phyloP scores from a whole-genome alignment of 2,888 invertebrate genomes.

The Drosophila austrosaltans region DNA sequence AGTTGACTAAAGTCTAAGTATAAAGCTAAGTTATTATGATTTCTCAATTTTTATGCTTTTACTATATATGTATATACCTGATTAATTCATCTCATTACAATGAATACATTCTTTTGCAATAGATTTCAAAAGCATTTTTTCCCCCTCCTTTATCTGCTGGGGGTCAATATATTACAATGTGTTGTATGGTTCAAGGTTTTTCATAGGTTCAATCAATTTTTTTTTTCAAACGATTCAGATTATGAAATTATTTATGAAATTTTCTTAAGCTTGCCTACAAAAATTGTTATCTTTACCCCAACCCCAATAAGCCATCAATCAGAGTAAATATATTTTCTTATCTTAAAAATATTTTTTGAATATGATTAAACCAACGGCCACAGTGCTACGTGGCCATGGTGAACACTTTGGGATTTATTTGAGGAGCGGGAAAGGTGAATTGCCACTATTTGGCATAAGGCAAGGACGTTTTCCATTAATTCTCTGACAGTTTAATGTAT shows the following conservation, averaged over 20 bases:
- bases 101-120: too few species aligned
- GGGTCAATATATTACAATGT: not conserved
- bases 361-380: conserved; percentile 34
- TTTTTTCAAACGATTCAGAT: not conserved
- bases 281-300: not conserved
- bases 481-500: conserved; percentile 8
- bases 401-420: conserved; percentile 49
- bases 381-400: conserved; percentile 44
- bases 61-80: too few species aligned
- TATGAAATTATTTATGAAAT: not conserved
- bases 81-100: too few species aligned
- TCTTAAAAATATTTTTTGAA: conserved; percentile 19
- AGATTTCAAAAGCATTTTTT: not conserved
- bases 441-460: conserved; percentile 31
- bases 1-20: too few species aligned
- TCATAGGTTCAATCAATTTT: not conserved
- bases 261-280: not conserved
- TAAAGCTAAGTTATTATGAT: too few species aligned
- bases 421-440: conserved; percentile 44
- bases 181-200: not conserved
- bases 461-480: conserved; percentile 50
- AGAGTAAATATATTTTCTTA: conserved; percentile 5
- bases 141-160: not conserved
- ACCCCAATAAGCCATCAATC: not conserved
- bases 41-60: too few species aligned